phyloP scores from a whole-genome alignment of 2,113 vertebrate genomes.

The Lepus timidus region DNA sequence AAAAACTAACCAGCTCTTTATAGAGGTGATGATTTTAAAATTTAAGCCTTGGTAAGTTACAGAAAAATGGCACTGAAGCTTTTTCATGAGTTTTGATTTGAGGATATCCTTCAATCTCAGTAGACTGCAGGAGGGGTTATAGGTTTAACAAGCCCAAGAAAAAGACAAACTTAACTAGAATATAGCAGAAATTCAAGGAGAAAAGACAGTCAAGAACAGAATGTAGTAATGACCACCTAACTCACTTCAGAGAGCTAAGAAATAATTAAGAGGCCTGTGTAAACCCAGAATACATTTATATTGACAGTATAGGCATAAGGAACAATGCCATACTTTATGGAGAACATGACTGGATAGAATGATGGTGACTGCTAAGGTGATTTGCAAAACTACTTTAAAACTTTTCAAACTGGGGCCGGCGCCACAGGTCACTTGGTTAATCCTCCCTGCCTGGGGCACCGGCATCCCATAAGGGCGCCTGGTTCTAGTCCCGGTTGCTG shows the following conservation, averaged over 20 bases:
- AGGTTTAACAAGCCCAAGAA: conserved; percentile 6
- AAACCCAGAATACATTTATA: not conserved
- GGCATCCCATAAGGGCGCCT: too few species aligned
- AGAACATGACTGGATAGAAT: not conserved
- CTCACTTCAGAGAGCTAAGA: conserved; percentile 52
- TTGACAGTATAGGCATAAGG: not conserved
- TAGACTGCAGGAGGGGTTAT: not conserved
- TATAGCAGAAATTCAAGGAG: not conserved
- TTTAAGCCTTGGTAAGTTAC: conserved; percentile 4
- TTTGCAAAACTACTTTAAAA: conserved; percentile 44
- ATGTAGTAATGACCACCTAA: not conserved
- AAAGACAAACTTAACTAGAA: not conserved
- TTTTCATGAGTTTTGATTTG: conserved; percentile 16
- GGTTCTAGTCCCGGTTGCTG: too few species aligned
- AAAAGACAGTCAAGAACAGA: conserved; percentile 15
- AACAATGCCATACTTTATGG: not conserved
- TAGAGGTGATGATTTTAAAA: conserved; percentile 27
- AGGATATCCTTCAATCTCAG: conserved; percentile 1
- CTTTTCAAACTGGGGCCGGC: too few species aligned
- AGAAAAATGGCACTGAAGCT: not conserved
- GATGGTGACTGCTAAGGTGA: not conserved
- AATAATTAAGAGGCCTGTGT: not conserved
- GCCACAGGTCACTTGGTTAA: too few species aligned
- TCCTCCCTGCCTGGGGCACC: too few species aligned
- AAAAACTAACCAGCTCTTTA: conserved; percentile 28